Base-by-base conservation (phyloP, 2,113 vertebrate species). In the Paedocypris sp. region DNA sequence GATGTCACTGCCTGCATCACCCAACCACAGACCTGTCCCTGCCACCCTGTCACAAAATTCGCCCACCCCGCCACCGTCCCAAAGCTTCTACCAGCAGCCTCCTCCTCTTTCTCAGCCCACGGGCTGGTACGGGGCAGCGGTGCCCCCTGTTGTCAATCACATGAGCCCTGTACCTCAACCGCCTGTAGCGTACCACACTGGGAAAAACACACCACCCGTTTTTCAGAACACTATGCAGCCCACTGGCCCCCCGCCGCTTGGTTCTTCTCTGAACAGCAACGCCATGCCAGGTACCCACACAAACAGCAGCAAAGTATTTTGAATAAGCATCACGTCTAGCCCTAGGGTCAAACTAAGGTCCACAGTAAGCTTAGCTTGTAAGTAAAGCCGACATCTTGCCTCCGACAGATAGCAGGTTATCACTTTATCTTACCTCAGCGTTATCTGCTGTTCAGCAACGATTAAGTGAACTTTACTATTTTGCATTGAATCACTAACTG, bases 121-220 rank as follows among this genome's bases (percentile, higher is more conserved):
- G 20, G 75, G 80, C 71, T 95, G 92, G 93, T 89, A 19, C 1
- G 19, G 45, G 13, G 87, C 70, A 77, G 78, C 65, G 79, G 75
- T 9, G 4, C 26, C 25, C 52, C 73, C 31, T 8, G 72, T 73
- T 36, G 85, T 69, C 22, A 88, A 88, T 72, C 84, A 86, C 35
- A 71, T 83, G 71, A 59, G 64, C 42, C 64, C 5, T n/a, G 71
- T 68, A 12, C 71, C 5, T 43, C 23, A 13, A 9, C 78, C 72
- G 66, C 46, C 83, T 18, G 11, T 82, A 28, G 80, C 78, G 64
- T 88, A 75, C 83, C 84, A 7, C 79, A 77, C 74, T 45, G 74
- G 79, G 69, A 78, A 85, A 52, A 77, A 78, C 57, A 78, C 78
- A 54, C 76, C 75, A 5, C 72, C 81, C 23, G 42, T 70, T 0